Base-by-base conservation (phyloP, 2,888 invertebrate genomes). In the Hermaeophaga mercurialis region DNA sequence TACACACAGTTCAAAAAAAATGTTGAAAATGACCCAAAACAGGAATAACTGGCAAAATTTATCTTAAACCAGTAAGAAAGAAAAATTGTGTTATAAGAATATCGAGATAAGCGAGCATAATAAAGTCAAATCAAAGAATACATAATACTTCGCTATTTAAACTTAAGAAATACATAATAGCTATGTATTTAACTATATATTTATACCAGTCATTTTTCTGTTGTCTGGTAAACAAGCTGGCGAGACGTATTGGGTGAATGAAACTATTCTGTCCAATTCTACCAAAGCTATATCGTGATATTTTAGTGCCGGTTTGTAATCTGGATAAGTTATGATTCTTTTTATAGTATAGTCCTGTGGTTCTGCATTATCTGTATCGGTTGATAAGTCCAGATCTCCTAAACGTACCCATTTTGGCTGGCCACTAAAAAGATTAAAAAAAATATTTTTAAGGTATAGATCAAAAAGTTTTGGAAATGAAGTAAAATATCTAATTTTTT, bases 251-350 rank as follows among this genome's bases (percentile, higher is more conserved):
- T 69, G 70, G 52, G 75, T 65, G 53, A 81, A 75, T 2, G 14
- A 33, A 0, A 78, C 78, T 6, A 49, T 44, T n/a, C 61, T 61
- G 5, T 77, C 71, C 18, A 82, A 62, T 64, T 74, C 73, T 1
- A 82, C 52, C 1, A 83, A 68, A 2, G 77, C 82, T 15, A 82
- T 80, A 50, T 82, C 82, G 58, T 82, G 73, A 62, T 82, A 82
- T 48, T 73, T 70, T 9, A 15, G 7, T 0, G 78, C 73, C 2
- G 60, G 62, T 45, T 65, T 69, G 65, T 80, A 81, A 0, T 72
- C 56, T 0, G 80, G 80, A 69, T 82, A 75, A 2, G 64, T 59
- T 50, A 77, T 73, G 11, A 63, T 63, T 34, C 74, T 56, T 11
- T 26, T 59, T 7, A 74, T 62, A 3, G 73, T 58, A 7, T 59